Evolutionary conservation across 1,140 invertebrate genomes (phyloP).

Genomic region (Aphis craccivora): DNA sequence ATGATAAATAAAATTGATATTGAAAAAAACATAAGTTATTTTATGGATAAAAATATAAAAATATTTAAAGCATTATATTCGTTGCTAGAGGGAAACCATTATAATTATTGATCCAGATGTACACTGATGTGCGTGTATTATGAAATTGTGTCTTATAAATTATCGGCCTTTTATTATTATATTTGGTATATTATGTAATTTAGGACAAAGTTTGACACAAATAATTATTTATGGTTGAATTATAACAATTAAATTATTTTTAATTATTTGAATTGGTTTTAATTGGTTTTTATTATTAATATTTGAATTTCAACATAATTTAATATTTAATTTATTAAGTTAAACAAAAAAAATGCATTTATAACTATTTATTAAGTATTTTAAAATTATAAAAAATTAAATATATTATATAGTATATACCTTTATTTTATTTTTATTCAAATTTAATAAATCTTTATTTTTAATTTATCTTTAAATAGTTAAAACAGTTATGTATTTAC

Average conservation of each 20-base stretch:
- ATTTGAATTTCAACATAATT: not conserved
- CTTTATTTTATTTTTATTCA: too few relatives aligned
- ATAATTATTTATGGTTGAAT: not conserved
- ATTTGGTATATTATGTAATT: not conserved
- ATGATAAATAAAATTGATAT: not conserved
- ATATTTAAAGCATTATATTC: not conserved
- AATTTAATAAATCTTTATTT: not conserved
- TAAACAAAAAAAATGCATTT: not conserved
- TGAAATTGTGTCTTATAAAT: not conserved
- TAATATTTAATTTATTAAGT: not conserved
- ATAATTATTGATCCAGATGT: too few relatives aligned
- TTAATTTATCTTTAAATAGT: not conserved
- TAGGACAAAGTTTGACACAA: not conserved
- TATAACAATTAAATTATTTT: not conserved
- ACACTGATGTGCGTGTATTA: not conserved
- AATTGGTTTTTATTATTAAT: too few relatives aligned
- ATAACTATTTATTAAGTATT: not conserved
- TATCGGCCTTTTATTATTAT: not conserved
- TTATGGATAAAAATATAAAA: not conserved
- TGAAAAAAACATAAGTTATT: not conserved
- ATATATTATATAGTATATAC: too few relatives aligned
- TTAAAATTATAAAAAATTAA: too few relatives aligned
- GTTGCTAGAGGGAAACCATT: not conserved
- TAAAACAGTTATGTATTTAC: not conserved
- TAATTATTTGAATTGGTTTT: not conserved